These are phyloP conservation scores for Cheilosia grossa DNA, from an alignment of 2,888 invertebrate genomes.

Conservation along the genomic window DNA sequence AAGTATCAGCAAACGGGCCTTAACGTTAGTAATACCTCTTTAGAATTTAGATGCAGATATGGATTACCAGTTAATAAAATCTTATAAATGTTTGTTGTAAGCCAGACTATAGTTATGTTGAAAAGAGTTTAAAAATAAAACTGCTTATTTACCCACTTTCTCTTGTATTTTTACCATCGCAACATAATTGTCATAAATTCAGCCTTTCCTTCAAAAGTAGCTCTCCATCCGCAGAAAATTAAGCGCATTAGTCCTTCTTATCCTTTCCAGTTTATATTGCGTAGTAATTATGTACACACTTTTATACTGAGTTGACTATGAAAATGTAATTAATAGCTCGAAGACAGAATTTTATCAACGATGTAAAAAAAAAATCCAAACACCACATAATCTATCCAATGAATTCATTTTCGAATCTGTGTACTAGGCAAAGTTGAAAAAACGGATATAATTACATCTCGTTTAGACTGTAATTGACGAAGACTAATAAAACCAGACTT, in stretches of 20 bases:
- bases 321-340: conserved; percentile 13
- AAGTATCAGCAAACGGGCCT: no score
- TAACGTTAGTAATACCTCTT: no score
- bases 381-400: conserved; percentile 9
- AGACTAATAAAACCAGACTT: conserved; percentile 16
- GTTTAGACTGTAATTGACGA: conserved; percentile 23
- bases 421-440: not conserved
- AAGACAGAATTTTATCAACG: conserved; percentile 6
- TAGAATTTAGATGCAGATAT: no score
- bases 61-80: no score
- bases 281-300: conserved; percentile 18
- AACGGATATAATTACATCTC: conserved; percentile 7
- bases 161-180: not conserved
- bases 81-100: no score
- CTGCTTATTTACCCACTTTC: no score
- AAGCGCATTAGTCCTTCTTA: not conserved
- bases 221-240: conserved; percentile 14
- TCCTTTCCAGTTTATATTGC: conserved; percentile 6
- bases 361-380: conserved; percentile 22
- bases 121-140: no score
- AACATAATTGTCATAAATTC: conserved; percentile 11
- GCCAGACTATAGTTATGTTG: no score
- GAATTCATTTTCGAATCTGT: conserved; percentile 21
- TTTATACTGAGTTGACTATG: not conserved
- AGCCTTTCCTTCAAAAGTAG: not conserved